A percentile compares a stretch with the other conserved stretches of the same genome.
phyloP scores from a whole-genome alignment of 2,113 vertebrate genomes.

The Pituophis catenifer region DNA sequence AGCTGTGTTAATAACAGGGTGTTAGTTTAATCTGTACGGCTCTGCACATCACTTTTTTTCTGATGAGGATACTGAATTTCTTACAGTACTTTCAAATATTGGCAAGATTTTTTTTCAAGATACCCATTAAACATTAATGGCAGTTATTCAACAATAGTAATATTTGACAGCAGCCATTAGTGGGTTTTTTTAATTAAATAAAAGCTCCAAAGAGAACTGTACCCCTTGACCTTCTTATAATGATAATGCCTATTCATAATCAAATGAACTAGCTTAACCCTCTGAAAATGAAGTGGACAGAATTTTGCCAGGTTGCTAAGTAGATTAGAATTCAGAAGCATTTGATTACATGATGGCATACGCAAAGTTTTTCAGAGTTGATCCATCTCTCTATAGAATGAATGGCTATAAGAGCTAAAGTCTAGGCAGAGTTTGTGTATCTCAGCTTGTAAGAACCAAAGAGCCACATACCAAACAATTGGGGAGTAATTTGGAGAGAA shows the following conservation, averaged over 20 bases:
- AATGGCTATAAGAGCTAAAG: neutral
- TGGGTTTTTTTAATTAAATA: slow-evolving; percentile 19
- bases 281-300: slow-evolving; percentile 14
- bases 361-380: neutral
- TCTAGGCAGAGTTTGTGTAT: neutral
- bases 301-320: neutral
- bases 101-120: slow-evolving; percentile 17
- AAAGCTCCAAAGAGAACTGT: slow-evolving; percentile 9
- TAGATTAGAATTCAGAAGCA: neutral
- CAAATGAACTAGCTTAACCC: slow-evolving; percentile 11
- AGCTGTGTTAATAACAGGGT: too few relatives aligned
- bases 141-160: slow-evolving; percentile 28
- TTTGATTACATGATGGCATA: neutral
- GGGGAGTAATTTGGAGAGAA: neutral
- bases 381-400: neutral
- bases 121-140: slow-evolving; percentile 27
- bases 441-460: neutral
- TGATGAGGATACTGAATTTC: neutral
- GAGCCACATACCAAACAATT: neutral
- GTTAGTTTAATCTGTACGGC: neutral
- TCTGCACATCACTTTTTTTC: neutral
- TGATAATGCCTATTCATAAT: slow-evolving; percentile 14
- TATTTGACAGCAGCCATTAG: slow-evolving; percentile 34
- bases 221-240: slow-evolving; percentile 11
- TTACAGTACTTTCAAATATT: neutral